Conservation (phyloP, 2,797 vertebrate species). For the Percopsis omiscomaycus region DNA sequence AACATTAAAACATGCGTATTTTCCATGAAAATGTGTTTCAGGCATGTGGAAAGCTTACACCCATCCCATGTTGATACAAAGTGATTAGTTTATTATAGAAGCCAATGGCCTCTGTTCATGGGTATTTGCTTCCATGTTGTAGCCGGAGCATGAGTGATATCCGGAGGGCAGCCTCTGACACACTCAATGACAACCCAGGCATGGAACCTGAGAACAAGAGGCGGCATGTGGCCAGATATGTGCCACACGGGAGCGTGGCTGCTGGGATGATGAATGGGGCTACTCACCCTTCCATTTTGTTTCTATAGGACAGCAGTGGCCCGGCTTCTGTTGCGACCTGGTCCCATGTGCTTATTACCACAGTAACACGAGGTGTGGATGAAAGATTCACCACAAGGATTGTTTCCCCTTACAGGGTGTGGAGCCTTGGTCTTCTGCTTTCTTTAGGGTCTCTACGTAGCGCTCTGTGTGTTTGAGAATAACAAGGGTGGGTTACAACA, state of each 20-base stretch:
- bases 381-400: constrained; percentile 47
- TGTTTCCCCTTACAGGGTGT: constrained; percentile 44
- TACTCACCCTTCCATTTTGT: constrained; percentile 55
- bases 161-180: constrained; percentile 40
- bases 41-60: constrained; percentile 73
- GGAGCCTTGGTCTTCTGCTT: constrained; percentile 36
- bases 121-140: constrained; percentile 64
- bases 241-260: constrained; percentile 38
- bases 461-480: constrained; percentile 58
- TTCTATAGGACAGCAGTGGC: constrained; percentile 32
- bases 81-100: constrained; percentile 82
- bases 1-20: constrained; percentile 48
- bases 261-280: constrained; percentile 55
- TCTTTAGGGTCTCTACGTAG: constrained; percentile 46
- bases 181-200: constrained; percentile 48
- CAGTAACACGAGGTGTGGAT: constrained; percentile 62
- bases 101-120: constrained; percentile 52
- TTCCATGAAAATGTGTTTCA: constrained; percentile 63
- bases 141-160: constrained; percentile 52
- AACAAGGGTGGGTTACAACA: constrained; percentile 63
- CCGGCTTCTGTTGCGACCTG: constrained; percentile 25
- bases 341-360: constrained; percentile 57
- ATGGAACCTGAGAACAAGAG: constrained; percentile 38
- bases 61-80: constrained; percentile 73
- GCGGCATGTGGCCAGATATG: constrained; percentile 34